phyloP scores from a whole-genome alignment of 1,140 invertebrate genomes.

The Eriosoma lanigerum region DNA sequence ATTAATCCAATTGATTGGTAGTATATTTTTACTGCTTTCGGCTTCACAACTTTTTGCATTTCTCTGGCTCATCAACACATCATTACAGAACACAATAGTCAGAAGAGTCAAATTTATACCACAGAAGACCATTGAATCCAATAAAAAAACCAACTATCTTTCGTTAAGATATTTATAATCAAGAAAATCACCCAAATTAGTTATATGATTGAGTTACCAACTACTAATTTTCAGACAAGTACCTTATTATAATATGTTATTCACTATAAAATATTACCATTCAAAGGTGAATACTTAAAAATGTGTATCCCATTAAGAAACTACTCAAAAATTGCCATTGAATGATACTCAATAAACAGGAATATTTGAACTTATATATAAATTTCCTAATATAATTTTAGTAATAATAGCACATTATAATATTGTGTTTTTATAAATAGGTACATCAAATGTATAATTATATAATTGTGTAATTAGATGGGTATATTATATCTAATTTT shows the following conservation, averaged over 20 bases:
- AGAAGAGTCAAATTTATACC: neutral
- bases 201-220: conserved; percentile 12
- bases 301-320: neutral
- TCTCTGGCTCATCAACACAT: neutral
- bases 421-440: conserved; percentile 26
- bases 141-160: conserved; percentile 14
- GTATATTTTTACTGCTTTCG: no score
- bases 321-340: conserved; percentile 2
- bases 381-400: conserved; percentile 14
- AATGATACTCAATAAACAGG: neutral
- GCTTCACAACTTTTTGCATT: no score
- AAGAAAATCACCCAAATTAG: conserved; percentile 22
- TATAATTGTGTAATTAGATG: no score
- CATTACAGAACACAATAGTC: neutral
- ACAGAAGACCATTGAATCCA: conserved; percentile 28
- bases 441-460: conserved; percentile 48
- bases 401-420: conserved; percentile 6
- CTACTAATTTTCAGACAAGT: conserved; percentile 15
- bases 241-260: conserved; percentile 18
- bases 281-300: neutral
- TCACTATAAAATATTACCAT: neutral
- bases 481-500: no score
- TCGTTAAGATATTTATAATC: neutral
- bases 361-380: neutral
- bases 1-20: no score